Conservation (phyloP, 1,140 invertebrate species). For the Apocrypta bakeri region DNA sequence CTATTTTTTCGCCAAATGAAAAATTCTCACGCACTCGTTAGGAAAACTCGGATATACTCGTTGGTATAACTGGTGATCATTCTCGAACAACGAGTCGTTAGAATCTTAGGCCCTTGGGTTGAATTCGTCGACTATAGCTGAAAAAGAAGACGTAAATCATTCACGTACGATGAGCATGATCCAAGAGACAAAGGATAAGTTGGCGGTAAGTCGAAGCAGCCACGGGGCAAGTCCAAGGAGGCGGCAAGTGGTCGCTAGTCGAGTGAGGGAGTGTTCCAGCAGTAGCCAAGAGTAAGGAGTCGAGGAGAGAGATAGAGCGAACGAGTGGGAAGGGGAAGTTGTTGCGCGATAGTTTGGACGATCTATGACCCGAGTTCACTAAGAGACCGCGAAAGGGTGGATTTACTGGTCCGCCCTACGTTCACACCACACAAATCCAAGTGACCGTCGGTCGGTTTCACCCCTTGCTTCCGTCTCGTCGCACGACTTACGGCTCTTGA, state of each 20-base stretch:
- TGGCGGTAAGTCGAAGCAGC: conserved; percentile 44
- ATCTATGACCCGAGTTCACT: conserved; percentile 72
- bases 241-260: conserved; percentile 6
- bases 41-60: conserved; percentile 54
- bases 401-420: conserved; percentile 71
- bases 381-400: conserved; percentile 73
- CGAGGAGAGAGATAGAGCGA: no score
- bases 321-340: conserved; percentile 57
- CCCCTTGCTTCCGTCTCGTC: conserved; percentile 59
- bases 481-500: conserved; percentile 65
- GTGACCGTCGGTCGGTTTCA: conserved; percentile 68
- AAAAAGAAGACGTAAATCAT: conserved; percentile 31
- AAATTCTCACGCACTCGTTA: conserved; percentile 64
- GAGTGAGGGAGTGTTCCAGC: conserved; percentile 7
- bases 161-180: conserved; percentile 35
- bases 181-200: conserved; percentile 37
- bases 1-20: conserved; percentile 58
- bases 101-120: not conserved
- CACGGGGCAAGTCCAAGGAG: conserved; percentile 22
- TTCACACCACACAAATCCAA: conserved; percentile 74
- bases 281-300: conserved; percentile 46
- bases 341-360: conserved; percentile 71
- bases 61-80: conserved; percentile 25
- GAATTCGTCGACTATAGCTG: not conserved
- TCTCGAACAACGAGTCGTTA: conserved; percentile 28